These are phyloP conservation scores for Tenualosa thibaudeaui DNA, from an alignment of 2,797 vertebrate genomes.

Conservation along the genomic window DNA sequence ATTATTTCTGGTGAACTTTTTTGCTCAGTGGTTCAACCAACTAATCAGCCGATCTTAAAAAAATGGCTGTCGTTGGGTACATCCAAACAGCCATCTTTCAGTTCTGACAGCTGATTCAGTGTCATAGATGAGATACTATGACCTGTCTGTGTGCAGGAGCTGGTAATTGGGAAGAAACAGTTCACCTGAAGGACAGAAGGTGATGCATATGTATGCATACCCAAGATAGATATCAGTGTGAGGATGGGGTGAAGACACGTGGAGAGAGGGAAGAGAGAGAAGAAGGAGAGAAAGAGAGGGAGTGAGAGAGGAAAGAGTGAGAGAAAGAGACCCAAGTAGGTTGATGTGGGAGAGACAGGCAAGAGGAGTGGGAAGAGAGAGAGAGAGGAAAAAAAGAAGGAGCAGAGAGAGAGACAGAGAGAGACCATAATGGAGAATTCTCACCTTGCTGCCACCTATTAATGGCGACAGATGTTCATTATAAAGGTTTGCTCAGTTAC, in stretches of 20 bases:
- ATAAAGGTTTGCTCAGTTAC: conserved; percentile 46
- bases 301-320: conserved; percentile 3
- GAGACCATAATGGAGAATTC: conserved; percentile 34
- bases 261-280: not conserved
- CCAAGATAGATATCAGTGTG: no score
- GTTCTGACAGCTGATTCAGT: not conserved
- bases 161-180: not conserved
- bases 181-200: conserved; percentile 1
- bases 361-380: not conserved
- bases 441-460: conserved; percentile 49
- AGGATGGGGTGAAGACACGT: not conserved
- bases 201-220: not conserved
- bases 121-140: not conserved
- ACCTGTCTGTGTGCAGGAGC: not conserved
- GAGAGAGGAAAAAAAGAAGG: not conserved
- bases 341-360: not conserved
- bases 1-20: not conserved
- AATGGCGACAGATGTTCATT: conserved; percentile 55
- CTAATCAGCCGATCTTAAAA: not conserved
- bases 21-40: not conserved
- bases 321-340: not conserved
- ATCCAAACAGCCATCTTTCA: not conserved
- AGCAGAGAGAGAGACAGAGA: not conserved
- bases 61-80: not conserved
- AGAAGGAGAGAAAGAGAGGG: not conserved